A percentile compares a stretch with the other conserved stretches of the same genome.
These are phyloP conservation scores for Rhagoletis zephyria DNA, from an alignment of 1,140 invertebrate species.

Conservation along the genomic window DNA sequence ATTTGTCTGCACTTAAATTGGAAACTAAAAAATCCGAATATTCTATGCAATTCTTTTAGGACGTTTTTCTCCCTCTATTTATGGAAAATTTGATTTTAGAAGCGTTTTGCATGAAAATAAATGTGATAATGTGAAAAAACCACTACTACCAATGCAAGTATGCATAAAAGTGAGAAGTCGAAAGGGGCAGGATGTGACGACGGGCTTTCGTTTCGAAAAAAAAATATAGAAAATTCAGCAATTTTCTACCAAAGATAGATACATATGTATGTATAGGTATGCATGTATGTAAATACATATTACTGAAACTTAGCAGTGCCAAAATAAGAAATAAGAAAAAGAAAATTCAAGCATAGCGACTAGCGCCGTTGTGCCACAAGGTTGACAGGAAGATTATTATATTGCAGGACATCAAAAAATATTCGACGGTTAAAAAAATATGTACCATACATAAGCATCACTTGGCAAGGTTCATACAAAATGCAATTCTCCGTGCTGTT, in stretches of 20 bases:
- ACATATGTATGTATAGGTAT: too few species aligned
- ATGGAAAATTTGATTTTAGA: conserved; percentile 72
- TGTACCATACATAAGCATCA: neutral
- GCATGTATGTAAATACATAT: neutral
- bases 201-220: neutral
- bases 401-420: conserved; percentile 52
- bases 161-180: conserved; percentile 8
- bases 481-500: neutral
- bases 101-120: conserved; percentile 71
- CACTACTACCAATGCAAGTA: conserved; percentile 55
- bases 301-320: conserved; percentile 8
- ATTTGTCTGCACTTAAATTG: conserved; percentile 43
- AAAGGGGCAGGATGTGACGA: neutral
- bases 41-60: neutral
- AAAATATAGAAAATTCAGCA: neutral
- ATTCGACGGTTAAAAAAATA: conserved; percentile 38
- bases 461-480: conserved; percentile 9
- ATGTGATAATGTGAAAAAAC: conserved; percentile 66
- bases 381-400: conserved; percentile 54
- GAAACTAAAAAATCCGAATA: conserved; percentile 1
- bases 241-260: neutral
- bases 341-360: neutral
- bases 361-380: conserved; percentile 18
- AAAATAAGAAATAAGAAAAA: neutral
- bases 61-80: neutral